Percentiles rank a stretch among this genome's conserved stretches.
These are phyloP conservation scores for Pantala flavescens DNA, from an alignment of 1,140 invertebrate genomes.

Conservation along the genomic window DNA sequence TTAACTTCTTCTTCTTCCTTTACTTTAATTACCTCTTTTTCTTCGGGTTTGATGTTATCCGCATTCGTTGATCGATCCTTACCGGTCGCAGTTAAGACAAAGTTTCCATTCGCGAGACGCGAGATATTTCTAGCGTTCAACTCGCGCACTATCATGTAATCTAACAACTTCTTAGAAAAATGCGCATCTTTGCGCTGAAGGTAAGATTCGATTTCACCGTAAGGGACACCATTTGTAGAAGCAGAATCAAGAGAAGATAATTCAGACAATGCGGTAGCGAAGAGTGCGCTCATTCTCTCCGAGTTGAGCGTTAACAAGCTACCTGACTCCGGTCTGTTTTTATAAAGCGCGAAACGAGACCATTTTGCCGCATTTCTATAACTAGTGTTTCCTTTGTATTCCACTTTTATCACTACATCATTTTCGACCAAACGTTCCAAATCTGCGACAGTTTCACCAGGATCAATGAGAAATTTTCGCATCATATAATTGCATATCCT, in stretches of 20 bases:
- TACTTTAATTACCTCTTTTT: not conserved
- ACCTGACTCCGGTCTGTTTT: conserved; percentile 27
- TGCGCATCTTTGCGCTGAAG: conserved; percentile 49
- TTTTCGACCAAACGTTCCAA: conserved; percentile 62
- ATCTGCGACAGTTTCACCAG: conserved; percentile 58
- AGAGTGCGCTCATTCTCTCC: conserved; percentile 34
- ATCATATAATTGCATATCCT: conserved; percentile 71
- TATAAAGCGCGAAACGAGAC: conserved; percentile 39
- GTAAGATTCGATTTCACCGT: conserved; percentile 48
- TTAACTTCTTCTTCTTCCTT: not conserved
- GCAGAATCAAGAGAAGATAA: conserved; percentile 57
- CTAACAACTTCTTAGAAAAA: conserved; percentile 52
- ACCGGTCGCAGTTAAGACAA: conserved; percentile 40
- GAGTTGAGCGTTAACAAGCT: not conserved
- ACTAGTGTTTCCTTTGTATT: conserved; percentile 75
- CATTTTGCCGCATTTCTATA: conserved; percentile 72
- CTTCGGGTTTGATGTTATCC: not conserved
- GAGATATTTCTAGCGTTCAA: conserved; percentile 51
- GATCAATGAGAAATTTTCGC: conserved; percentile 58
- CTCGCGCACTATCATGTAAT: conserved; percentile 53
- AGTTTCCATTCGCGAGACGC: conserved; percentile 54
- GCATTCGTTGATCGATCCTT: not conserved
- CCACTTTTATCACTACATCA: conserved; percentile 68
- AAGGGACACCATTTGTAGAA: conserved; percentile 55
- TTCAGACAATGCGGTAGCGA: conserved; percentile 54